Percentiles rank a stretch among this genome's conserved stretches.
These are phyloP conservation scores for Saimiri boliviensis DNA, from an alignment of 2,113 vertebrate genomes.

Conservation along the genomic window DNA sequence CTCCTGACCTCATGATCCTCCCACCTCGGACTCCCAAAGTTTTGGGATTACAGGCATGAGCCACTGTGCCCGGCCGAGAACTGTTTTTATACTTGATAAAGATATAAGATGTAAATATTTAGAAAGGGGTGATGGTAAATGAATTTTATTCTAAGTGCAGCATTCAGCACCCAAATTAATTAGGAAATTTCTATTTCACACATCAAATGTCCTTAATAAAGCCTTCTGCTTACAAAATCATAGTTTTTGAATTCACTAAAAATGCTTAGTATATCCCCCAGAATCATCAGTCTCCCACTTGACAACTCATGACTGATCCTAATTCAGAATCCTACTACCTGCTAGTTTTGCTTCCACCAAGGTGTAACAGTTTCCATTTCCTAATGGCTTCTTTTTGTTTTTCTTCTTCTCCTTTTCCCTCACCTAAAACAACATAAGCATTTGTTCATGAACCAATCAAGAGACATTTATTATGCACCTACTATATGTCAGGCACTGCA, in stretches of 20 bases:
- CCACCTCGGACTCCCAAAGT: too few species aligned
- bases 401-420: not conserved
- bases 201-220: not conserved
- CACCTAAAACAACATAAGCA: not conserved
- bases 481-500: not conserved
- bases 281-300: not conserved
- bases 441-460: not conserved
- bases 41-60: too few species aligned
- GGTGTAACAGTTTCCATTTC: not conserved
- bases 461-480: not conserved
- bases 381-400: not conserved
- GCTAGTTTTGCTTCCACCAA: not conserved
- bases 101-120: constrained; percentile 9
- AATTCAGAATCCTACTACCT: not conserved
- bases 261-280: not conserved
- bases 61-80: not conserved
- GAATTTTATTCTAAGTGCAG: constrained; percentile 8
- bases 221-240: not conserved
- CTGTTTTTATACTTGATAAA: not conserved
- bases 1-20: too few species aligned
- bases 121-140: not conserved
- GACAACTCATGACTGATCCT: not conserved
- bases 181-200: not conserved
- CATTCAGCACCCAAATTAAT: constrained; percentile 34
- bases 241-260: not conserved